Base-by-base conservation (phyloP, 1,140 invertebrate genomes). In the Babylonia areolata region DNA sequence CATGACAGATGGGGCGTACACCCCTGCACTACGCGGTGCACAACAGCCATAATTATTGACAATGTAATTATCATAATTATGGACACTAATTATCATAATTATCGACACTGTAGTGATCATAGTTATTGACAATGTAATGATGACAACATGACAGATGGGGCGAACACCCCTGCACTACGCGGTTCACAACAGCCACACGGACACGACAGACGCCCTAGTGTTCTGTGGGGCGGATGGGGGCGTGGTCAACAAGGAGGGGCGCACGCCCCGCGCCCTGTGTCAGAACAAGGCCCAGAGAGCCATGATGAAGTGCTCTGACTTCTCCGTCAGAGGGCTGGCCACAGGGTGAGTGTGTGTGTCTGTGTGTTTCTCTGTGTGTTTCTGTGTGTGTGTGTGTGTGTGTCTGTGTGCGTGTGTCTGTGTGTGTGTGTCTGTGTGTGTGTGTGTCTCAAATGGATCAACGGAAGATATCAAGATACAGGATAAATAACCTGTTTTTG, bases 151-250 rank as follows among this genome's bases (percentile, higher is more conserved):
- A 17, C 40, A 73, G 64, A 12, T 46, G 31, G 85, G 85, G 2
- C 58, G 85, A 2, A 81, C 85, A 2, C 85, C 85, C 20, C 77
- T 89, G 23, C 88, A 89, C 58, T 89, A 89, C 82, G 85, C 86
- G 23, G 82, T 83, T 12, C 35, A 86, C 58, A 75, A 87, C 40
- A 54, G 80, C 35, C 81, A 86, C 51, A 12, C 85, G n/a, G 35
- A 39, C 54, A 73, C 87, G 51, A 77, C 83, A 6, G 88, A 89
- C 78, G 69, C 85, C 2, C 42, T 89, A 28, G 87, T 89, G 20
- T 89, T 89, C 40, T 89, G 88, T 86, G 88, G 88, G 20, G 86
- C 86, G 40, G 78, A 89, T 71, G 86, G 73, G 3, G 42, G 73
- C 37, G 17, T 84, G 5, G 69, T n/a, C 42, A 86, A 89, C 82